Evolutionary conservation across 2,888 invertebrate species (phyloP), one percentile per base, ranked within the genome.

Genomic region (Chrysodeixis includens): DNA sequence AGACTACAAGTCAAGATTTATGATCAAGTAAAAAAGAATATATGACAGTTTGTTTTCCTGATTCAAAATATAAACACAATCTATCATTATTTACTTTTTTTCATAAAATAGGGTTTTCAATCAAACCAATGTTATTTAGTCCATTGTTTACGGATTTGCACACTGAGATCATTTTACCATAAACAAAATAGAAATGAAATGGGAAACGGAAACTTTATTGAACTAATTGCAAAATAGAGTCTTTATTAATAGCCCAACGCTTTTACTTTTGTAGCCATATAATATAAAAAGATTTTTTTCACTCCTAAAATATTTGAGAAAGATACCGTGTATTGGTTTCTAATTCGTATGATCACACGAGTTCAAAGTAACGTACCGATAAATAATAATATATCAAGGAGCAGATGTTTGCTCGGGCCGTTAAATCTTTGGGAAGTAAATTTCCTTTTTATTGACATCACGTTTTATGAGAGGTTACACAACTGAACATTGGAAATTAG

Each of bases 401-500:
- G 46, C 46, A 49, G 46, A 20, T 49, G 46, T 49, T 10, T 20
- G 9, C 20, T 10, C 46, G 2, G 16, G 10, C 20, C 20, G 18
- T 49, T 18, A 18, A 18, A 46, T 52, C 52, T 52, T 14, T 46
- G 52, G 61, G 46, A 4, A 56, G 52, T 52, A 62, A 56, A 16
- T 49, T 20, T 12, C 22, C 46, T 44, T n/a, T 73, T 56, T 62
- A 74, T 57, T 51, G 56, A 35, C 53, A 60, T 56, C 44, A 60
- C 9, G 57, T 62, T 74, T 74, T 74, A 74, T 58, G 74, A 62
- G 51, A 30, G 35, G 58, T 60, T 40, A 59, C 2, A 26, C 26
- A 2, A 26, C 26, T 2, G 26, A 2, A 26, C 26, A 26, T 26
- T 4, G 26, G 6, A 26, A 26, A 4, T 2, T 26, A 26, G 2